Base-by-base conservation (phyloP, 1,140 invertebrate species). In the Musca vetustissima region DNA sequence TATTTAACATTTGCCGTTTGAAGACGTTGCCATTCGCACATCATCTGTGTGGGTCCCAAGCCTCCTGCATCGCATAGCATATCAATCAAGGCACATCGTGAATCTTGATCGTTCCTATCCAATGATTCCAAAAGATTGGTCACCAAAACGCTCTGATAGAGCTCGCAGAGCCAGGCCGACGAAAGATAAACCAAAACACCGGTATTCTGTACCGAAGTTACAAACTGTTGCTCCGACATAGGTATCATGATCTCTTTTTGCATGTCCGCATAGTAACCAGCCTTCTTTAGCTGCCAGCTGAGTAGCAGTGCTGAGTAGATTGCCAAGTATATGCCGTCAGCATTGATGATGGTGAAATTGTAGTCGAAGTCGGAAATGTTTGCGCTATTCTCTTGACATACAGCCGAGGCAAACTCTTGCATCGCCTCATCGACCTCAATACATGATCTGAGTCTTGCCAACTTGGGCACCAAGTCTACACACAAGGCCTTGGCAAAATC, bases 271-370 rank as follows among this genome's bases (percentile, higher is more conserved):
- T 96, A 96, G 80, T 93, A 94, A 65, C 91, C 89, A 49, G 86
- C 85, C 70, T 89, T 86, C 52, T 92, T 89, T 4, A 97, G 85
- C 77, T 93, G 93, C 15, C 96, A 83, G 79, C 93, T 95, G 0
- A 98, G 84, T 43, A 93, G 82, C 19, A 98, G 83, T 1, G 92
- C 90, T 2, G 92, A 89, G 77, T 95, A 95, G 0, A 93, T 94
- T 1, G 95, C 92, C 64, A 97, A 84, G 81, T 98, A 98, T 59
- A 98, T 93, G 59, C 95, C 95, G 85, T 98, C 95, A 21, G 95
- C 94, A 83, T 98, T 98, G 84, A 97, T 92, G 53, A 97, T 95
- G 22, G 92, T 93, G 3, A 89, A 85, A 84, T 69, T 88, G 85
- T 68, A 86, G 84, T 83, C 87, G 82, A 55, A 82, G 43, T 81